These are phyloP conservation scores for Centruroides vittatus DNA, from an alignment of 1,140 invertebrate species.

Conservation along the genomic window DNA sequence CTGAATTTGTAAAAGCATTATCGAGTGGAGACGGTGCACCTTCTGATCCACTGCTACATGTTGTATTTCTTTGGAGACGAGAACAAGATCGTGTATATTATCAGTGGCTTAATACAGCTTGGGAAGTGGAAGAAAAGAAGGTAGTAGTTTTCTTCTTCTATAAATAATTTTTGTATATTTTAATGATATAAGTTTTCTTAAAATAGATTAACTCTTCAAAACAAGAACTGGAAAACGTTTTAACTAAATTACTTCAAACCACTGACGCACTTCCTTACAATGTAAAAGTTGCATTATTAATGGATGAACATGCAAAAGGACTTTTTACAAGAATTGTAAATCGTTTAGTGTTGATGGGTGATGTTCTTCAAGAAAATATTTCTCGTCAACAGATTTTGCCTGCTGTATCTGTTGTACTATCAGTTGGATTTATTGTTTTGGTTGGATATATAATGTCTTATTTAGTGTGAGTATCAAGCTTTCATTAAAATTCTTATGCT, in stretches of 20 bases:
- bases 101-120: constrained; percentile 63
- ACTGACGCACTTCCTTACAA: constrained; percentile 40
- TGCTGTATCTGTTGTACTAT: constrained; percentile 61
- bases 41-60: constrained; percentile 34
- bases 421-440: constrained; percentile 60
- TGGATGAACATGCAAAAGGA: constrained; percentile 55
- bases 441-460: constrained; percentile 79
- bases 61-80: constrained; percentile 75
- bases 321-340: constrained; percentile 53
- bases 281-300: constrained; percentile 22
- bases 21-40: constrained; percentile 36
- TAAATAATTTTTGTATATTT: not conserved
- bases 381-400: constrained; percentile 68
- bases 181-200: constrained; percentile 24
- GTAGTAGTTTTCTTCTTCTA: not conserved
- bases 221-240: constrained; percentile 49
- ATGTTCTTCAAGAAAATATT: constrained; percentile 52
- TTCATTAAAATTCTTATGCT: not conserved
- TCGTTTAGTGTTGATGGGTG: constrained; percentile 49
- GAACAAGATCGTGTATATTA: constrained; percentile 74
- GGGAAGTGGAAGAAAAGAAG: constrained; percentile 33
- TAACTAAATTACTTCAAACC: constrained; percentile 51
- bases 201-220: constrained; percentile 47
- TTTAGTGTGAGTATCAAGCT: constrained; percentile 48
- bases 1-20: constrained; percentile 61